These are phyloP conservation scores for Cephus runcator DNA, from an alignment of 2,888 invertebrate species.

Conservation along the genomic window DNA sequence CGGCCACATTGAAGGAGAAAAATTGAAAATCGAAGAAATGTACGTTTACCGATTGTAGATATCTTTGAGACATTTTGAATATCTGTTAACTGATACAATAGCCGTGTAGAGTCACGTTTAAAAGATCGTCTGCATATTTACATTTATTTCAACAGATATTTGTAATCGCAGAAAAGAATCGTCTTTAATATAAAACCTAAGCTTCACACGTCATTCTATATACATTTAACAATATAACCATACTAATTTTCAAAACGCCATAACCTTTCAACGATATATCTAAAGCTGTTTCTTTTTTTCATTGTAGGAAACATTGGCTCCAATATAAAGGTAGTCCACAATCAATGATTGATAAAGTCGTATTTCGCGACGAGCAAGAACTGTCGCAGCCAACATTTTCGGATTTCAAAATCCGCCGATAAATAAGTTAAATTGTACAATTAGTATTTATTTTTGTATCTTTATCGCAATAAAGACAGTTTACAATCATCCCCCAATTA, in stretches of 20 bases:
- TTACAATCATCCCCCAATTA: not conserved
- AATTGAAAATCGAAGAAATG: conserved; percentile 72
- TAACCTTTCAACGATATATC: not conserved
- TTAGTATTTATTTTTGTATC: not conserved
- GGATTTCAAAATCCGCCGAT: conserved; percentile 68
- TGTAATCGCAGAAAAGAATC: no score
- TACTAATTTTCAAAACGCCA: no score
- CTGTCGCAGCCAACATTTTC: conserved; percentile 68
- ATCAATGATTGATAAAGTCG: conserved; percentile 78
- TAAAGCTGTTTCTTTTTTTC: not conserved
- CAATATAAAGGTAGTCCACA: conserved; percentile 78
- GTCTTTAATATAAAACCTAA: no score
- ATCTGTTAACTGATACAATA: not conserved
- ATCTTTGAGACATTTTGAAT: not conserved
- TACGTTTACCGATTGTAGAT: conserved; percentile 58
- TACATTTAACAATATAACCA: no score
- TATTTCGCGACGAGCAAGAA: conserved; percentile 74
- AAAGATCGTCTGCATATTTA: no score
- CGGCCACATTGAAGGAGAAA: conserved; percentile 75
- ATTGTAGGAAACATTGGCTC: conserved; percentile 71
- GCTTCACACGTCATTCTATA: no score
- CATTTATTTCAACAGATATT: no score
- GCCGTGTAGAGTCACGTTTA: not conserved
- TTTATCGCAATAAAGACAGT: not conserved
- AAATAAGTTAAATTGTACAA: not conserved